These are phyloP conservation scores for Timema podura DNA, from an alignment of 2,888 invertebrate genomes.

Conservation along the genomic window DNA sequence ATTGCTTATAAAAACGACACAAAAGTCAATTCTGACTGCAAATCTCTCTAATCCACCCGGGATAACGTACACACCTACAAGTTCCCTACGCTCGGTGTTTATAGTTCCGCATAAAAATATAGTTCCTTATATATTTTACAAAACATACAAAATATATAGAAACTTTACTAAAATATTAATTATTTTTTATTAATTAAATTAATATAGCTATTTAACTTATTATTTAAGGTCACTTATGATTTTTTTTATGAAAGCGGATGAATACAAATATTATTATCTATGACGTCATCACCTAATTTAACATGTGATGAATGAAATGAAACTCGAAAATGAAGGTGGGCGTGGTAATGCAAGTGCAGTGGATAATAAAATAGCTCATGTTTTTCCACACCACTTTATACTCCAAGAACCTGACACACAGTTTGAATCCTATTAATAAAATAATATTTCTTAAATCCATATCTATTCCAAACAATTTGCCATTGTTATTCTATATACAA, in stretches of 20 bases:
- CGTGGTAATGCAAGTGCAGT: slow-evolving; percentile 16
- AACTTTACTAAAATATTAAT: not conserved
- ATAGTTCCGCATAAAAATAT: slow-evolving; percentile 16
- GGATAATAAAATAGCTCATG: too few relatives aligned
- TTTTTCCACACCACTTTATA: too few relatives aligned
- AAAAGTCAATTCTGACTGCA: not conserved
- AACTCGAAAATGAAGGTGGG: slow-evolving; percentile 23
- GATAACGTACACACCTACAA: slow-evolving; percentile 14
- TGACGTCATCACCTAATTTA: slow-evolving; percentile 28
- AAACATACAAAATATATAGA: not conserved
- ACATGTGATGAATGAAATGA: slow-evolving; percentile 25
- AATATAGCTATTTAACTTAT: not conserved
- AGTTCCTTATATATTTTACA: slow-evolving; percentile 11
- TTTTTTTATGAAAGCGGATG: not conserved
- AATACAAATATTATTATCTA: slow-evolving; percentile 21
- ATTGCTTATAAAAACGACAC: too few relatives aligned
- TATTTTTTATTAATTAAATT: not conserved
- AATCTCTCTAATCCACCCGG: slow-evolving; percentile 17
- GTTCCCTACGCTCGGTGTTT: slow-evolving; percentile 4
- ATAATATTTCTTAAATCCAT: too few relatives aligned
- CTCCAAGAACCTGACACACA: too few relatives aligned
- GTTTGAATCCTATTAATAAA: too few relatives aligned
- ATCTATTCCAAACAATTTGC: too few relatives aligned
- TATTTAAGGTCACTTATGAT: not conserved
- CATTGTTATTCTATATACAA: too few relatives aligned